Evolutionary conservation across 1,140 invertebrate genomes (phyloP).

Genomic region (Pogonomyrmex californicus): DNA sequence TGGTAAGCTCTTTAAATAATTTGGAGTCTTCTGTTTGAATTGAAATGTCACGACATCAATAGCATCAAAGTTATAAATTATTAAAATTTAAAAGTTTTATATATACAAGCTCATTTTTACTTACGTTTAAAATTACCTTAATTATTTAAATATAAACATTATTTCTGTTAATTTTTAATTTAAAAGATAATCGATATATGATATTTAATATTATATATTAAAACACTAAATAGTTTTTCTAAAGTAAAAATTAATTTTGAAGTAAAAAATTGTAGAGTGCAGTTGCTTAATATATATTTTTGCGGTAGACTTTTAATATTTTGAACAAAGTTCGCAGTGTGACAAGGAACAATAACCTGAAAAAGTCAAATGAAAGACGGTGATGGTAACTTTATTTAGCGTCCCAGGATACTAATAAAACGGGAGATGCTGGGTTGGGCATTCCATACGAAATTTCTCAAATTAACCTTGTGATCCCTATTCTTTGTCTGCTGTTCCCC

Average conservation of each 20-base stretch:
- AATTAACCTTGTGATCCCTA: slow-evolving; percentile 53
- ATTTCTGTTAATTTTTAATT: not conserved
- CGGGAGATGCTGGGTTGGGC: slow-evolving; percentile 68
- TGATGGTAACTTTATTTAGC: slow-evolving; percentile 69
- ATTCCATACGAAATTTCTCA: slow-evolving; percentile 53
- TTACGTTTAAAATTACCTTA: not conserved
- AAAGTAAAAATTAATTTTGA: not conserved
- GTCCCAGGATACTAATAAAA: slow-evolving; percentile 75
- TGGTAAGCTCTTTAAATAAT: slow-evolving; percentile 1
- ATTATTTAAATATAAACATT: not conserved
- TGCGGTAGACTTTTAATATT: slow-evolving; percentile 3
- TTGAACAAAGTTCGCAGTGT: not conserved
- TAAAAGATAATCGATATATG: not conserved
- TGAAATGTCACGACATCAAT: not conserved
- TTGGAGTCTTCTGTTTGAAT: not conserved
- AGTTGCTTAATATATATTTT: not conserved
- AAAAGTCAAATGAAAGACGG: slow-evolving; percentile 6
- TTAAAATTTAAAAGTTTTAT: not conserved
- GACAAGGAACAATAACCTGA: not conserved
- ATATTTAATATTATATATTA: not conserved
- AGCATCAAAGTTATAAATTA: not conserved
- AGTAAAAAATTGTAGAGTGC: slow-evolving; percentile 7
- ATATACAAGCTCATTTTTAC: not conserved
- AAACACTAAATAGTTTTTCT: not conserved
- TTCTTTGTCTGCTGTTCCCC: slow-evolving; percentile 38